These are phyloP conservation scores for Aeoliscus strigatus DNA, from an alignment of 2,797 vertebrate genomes.

Conservation along the genomic window DNA sequence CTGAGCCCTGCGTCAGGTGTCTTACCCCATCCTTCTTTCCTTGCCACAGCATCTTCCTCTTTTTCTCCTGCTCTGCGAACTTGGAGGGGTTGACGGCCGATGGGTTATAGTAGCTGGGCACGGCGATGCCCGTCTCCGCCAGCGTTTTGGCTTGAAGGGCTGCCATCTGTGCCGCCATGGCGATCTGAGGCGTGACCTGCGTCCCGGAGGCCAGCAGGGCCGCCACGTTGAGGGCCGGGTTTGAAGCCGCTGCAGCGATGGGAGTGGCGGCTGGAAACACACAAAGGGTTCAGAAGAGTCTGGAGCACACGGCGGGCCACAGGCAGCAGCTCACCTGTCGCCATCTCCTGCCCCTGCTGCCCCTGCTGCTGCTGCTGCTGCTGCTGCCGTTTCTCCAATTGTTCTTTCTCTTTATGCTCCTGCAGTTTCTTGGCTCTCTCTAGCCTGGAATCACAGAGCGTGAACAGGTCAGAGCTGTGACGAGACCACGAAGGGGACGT, in stretches of 20 bases:
- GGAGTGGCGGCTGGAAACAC: conserved; percentile 53
- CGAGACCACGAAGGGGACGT: too few species aligned
- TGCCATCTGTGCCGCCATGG: conserved; percentile 99
- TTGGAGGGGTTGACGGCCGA: conserved; percentile 97
- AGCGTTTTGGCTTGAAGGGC: conserved; percentile 94
- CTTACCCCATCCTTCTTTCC: conserved; percentile 96
- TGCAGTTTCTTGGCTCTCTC: conserved; percentile 97
- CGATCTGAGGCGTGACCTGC: conserved; percentile 97
- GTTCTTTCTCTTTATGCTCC: conserved; percentile 95
- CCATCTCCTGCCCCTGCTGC: conserved; percentile 91
- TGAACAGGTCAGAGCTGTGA: too few species aligned
- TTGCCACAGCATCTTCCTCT: conserved; percentile 97
- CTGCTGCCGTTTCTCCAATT: conserved; percentile 92
- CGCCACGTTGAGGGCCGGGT: conserved; percentile 89
- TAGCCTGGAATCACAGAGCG: conserved; percentile 73
- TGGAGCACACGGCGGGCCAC: too few species aligned
- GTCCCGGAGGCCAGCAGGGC: conserved; percentile 95
- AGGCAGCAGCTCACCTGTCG: conserved; percentile 74
- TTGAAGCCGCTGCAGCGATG: conserved; percentile 72
- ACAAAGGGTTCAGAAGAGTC: too few species aligned
- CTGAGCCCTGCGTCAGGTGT: too few species aligned
- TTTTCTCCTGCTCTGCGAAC: conserved; percentile 97
- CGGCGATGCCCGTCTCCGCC: conserved; percentile 96
- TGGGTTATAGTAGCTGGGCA: conserved; percentile 98
- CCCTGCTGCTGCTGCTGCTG: too few species aligned